Evolutionary conservation across 2,888 invertebrate genomes (phyloP).

Genomic region (Lamellibrachia satsuma): DNA sequence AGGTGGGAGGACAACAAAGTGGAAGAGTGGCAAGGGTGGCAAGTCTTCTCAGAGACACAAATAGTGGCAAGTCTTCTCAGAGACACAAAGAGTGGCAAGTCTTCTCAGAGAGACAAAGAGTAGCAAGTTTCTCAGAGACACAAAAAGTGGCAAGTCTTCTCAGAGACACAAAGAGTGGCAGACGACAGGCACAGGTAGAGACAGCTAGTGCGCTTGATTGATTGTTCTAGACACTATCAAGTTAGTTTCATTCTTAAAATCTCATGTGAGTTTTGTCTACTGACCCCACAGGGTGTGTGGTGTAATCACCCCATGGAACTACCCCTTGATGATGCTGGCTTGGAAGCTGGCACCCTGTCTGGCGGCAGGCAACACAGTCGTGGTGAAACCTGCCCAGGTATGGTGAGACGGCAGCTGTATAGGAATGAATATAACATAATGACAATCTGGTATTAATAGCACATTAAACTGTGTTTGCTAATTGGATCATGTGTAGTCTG

Average conservation of each 20-base stretch:
- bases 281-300: slow-evolving; percentile 79
- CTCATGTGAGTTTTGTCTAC: background rate
- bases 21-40: too few species aligned
- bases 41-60: too few species aligned
- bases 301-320: slow-evolving; percentile 96
- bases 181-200: too few species aligned
- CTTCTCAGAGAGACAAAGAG: too few species aligned
- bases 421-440: background rate
- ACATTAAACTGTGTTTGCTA: background rate
- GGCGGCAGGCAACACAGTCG: slow-evolving; percentile 94
- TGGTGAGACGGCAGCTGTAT: slow-evolving; percentile 40
- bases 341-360: slow-evolving; percentile 99
- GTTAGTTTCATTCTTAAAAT: background rate
- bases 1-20: too few species aligned
- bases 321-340: slow-evolving; percentile 97
- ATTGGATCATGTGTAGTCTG: background rate
- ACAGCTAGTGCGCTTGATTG: too few species aligned
- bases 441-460: background rate
- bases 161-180: too few species aligned
- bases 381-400: slow-evolving; percentile 88
- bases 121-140: too few species aligned
- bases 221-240: background rate
- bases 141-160: too few species aligned
- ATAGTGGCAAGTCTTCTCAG: too few species aligned
- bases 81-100: too few species aligned